Percentiles rank a stretch among this genome's conserved stretches.
Conservation (phyloP, 2,888 invertebrate genomes). For the Volucella inflata region DNA sequence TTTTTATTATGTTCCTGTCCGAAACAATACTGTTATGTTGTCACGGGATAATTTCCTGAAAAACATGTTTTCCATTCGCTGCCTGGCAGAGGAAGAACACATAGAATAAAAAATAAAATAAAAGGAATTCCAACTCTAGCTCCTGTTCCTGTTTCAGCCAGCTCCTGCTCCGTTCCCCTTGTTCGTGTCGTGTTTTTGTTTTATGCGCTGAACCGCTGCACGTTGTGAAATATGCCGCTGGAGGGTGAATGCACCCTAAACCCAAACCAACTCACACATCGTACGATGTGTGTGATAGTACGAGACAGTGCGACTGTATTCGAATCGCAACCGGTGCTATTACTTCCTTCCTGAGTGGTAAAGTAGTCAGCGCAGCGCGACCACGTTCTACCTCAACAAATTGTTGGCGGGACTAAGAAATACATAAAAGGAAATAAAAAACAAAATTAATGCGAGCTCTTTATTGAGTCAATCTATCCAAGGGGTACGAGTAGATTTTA, state of each 20-base stretch:
- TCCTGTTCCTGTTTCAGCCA: too few species aligned
- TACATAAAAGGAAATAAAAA: conserved; percentile 43
- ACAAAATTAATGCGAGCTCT: conserved; percentile 67
- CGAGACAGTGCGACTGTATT: conserved; percentile 14
- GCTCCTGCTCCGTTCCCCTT: conserved; percentile 34
- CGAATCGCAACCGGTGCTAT: conserved; percentile 72
- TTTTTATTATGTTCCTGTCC: conserved; percentile 70
- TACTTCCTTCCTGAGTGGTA: conserved; percentile 73
- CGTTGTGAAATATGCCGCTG: conserved; percentile 68
- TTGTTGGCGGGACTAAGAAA: conserved; percentile 58
- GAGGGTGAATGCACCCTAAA: conserved; percentile 75
- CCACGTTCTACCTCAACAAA: conserved; percentile 75
- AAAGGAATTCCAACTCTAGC: conserved; percentile 11
- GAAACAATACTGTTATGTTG: conserved; percentile 76
- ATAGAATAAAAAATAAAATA: background rate
- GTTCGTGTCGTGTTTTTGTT: conserved; percentile 57
- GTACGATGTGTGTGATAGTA: conserved; percentile 18
- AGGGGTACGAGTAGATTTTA: conserved; percentile 55
- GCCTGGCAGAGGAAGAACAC: conserved; percentile 11
- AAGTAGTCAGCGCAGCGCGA: conserved; percentile 64
- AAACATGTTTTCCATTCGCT: conserved; percentile 74
- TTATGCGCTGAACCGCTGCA: conserved; percentile 60
- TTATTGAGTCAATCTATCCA: conserved; percentile 67
- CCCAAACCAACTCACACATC: conserved; percentile 55
- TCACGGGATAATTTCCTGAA: conserved; percentile 76